Conservation (phyloP, 2,797 vertebrate genomes). For the Coccyzus lansbergi region DNA sequence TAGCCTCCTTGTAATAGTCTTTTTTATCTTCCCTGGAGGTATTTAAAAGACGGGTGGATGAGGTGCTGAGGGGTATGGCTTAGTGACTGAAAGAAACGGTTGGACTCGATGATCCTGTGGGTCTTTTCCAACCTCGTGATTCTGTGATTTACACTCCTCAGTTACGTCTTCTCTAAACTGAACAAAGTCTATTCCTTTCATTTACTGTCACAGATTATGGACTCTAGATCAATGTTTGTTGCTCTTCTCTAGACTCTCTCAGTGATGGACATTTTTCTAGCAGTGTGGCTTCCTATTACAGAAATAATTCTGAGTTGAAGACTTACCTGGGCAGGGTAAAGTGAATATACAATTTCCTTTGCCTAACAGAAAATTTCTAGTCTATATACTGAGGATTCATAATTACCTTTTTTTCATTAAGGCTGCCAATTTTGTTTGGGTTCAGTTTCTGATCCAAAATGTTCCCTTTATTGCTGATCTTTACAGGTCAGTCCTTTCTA, state of each 20-base stretch:
- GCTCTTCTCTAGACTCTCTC: background rate
- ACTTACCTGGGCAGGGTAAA: background rate
- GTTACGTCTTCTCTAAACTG: fast-evolving
- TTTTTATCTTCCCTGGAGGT: too few species aligned
- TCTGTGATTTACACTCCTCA: background rate
- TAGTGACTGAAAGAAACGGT: too few species aligned
- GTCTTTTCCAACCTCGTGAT: too few species aligned
- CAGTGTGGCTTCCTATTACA: background rate
- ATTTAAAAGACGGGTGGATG: too few species aligned
- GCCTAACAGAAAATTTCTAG: background rate
- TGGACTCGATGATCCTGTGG: too few species aligned
- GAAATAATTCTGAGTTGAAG: background rate
- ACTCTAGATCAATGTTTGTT: fast-evolving
- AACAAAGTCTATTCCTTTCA: background rate
- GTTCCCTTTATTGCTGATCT: background rate
- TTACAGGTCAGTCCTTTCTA: background rate
- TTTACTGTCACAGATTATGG: background rate
- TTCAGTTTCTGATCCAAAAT: background rate
- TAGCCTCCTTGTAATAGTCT: background rate
- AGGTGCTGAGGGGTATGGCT: too few species aligned
- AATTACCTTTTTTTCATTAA: conserved; percentile 17
- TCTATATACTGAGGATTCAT: background rate
- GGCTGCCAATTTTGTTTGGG: background rate
- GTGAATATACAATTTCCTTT: background rate
- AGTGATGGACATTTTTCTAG: background rate